A percentile compares a stretch with the other conserved stretches of the same genome.
Evolutionary conservation across 1,140 invertebrate species (phyloP).

Genomic region (Carcinoscorpius rotundicauda): DNA sequence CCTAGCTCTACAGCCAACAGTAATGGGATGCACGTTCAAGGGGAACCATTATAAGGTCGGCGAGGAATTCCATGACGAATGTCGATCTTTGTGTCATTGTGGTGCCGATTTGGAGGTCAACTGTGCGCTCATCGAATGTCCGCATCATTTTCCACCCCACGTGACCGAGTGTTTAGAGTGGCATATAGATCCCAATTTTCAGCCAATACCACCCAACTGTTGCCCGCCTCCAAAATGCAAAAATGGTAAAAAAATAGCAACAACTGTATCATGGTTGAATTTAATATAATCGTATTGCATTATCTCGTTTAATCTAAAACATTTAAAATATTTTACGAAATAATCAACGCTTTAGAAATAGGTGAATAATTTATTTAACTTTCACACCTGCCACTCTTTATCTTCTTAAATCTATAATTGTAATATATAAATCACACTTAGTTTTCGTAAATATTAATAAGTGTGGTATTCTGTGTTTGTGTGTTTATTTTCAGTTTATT

Average conservation of each 20-base stretch:
- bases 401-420: too few species aligned
- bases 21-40: constrained; percentile 40
- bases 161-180: constrained; percentile 68
- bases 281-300: too few species aligned
- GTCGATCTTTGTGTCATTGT: constrained; percentile 56
- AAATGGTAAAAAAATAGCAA: constrained; percentile 16
- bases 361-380: too few species aligned
- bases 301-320: too few species aligned
- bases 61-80: constrained; percentile 55
- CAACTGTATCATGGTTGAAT: too few species aligned
- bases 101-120: constrained; percentile 43
- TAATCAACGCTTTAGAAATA: too few species aligned
- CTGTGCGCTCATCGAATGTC: constrained; percentile 44
- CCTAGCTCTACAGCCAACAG: not conserved
- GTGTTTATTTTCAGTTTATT: too few species aligned
- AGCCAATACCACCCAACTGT: constrained; percentile 59
- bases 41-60: constrained; percentile 44
- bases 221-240: constrained; percentile 50
- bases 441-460: too few species aligned
- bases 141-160: constrained; percentile 17
- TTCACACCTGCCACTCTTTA: too few species aligned
- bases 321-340: too few species aligned
- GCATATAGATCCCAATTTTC: constrained; percentile 55
- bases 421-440: too few species aligned
- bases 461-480: too few species aligned